These are phyloP conservation scores for Sigmodon hispidus DNA, from an alignment of 2,113 vertebrate species.

Conservation along the genomic window DNA sequence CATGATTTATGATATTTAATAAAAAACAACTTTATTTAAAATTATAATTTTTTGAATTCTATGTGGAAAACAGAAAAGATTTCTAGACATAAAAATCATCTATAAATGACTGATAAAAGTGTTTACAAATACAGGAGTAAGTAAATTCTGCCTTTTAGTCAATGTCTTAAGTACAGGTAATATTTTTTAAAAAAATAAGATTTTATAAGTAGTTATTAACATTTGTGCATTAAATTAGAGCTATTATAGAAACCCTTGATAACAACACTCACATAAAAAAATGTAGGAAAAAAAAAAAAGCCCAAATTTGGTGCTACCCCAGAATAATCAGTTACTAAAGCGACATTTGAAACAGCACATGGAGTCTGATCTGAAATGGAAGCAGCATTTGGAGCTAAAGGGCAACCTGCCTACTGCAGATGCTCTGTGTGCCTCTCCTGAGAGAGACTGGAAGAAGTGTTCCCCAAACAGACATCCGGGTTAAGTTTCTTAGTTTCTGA, in stretches of 20 bases:
- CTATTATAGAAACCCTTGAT: conserved; percentile 2
- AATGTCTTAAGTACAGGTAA: not conserved
- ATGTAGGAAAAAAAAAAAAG: not conserved
- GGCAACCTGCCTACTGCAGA: conserved; percentile 41
- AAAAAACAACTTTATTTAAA: conserved; percentile 25
- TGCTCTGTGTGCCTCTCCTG: not conserved
- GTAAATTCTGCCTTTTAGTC: not conserved
- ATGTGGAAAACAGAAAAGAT: not conserved
- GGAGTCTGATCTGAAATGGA: conserved; percentile 1
- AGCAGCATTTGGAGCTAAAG: conserved; percentile 60
- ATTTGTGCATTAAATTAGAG: conserved; percentile 8
- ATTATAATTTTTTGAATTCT: not conserved
- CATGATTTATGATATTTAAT: not conserved
- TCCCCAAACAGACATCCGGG: not conserved
- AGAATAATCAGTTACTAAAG: conserved; percentile 20
- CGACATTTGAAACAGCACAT: conserved; percentile 29
- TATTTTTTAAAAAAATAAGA: not conserved
- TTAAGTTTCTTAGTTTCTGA: not conserved
- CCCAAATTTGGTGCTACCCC: not conserved
- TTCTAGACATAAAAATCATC: not conserved
- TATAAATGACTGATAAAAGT: not conserved
- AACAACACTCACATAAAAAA: not conserved
- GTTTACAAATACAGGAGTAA: not conserved
- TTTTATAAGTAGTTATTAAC: not conserved
- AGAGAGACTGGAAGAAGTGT: not conserved